Conservation (phyloP, 2,888 invertebrate species). For the Drosophila dives region DNA sequence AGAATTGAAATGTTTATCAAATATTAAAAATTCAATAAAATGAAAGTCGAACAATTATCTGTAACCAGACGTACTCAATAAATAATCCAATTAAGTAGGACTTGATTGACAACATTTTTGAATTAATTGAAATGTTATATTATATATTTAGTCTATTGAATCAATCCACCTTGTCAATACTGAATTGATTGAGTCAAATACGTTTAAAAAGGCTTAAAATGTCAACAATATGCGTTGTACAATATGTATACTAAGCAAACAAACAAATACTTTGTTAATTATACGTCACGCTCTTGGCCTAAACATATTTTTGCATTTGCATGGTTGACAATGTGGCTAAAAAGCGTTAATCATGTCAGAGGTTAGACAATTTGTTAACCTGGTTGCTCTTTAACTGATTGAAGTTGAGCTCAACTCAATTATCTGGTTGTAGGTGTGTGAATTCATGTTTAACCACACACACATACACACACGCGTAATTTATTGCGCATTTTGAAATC, state of each 20-base stretch:
- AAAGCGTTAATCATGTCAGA: slow-evolving; percentile 50
- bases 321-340: slow-evolving; percentile 24
- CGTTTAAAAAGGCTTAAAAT: neutral
- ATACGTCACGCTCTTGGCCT: slow-evolving; percentile 18
- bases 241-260: slow-evolving; percentile 1
- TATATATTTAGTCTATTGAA: neutral
- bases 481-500: slow-evolving; percentile 69
- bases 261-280: slow-evolving; percentile 32
- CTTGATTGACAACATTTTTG: slow-evolving; percentile 4
- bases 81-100: neutral
- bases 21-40: neutral
- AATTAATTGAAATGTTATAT: slow-evolving; percentile 12
- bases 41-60: neutral
- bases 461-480: slow-evolving; percentile 11
- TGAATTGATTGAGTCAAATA: neutral
- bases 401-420: slow-evolving; percentile 10
- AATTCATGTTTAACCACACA: neutral
- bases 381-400: slow-evolving; percentile 12
- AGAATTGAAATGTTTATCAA: neutral
- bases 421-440: neutral
- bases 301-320: slow-evolving; percentile 23
- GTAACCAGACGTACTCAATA: neutral
- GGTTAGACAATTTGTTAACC: slow-evolving; percentile 51
- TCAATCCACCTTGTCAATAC: neutral
- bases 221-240: neutral